Conservation (phyloP, 2,113 vertebrate genomes). For the Heterocephalus glaber region DNA sequence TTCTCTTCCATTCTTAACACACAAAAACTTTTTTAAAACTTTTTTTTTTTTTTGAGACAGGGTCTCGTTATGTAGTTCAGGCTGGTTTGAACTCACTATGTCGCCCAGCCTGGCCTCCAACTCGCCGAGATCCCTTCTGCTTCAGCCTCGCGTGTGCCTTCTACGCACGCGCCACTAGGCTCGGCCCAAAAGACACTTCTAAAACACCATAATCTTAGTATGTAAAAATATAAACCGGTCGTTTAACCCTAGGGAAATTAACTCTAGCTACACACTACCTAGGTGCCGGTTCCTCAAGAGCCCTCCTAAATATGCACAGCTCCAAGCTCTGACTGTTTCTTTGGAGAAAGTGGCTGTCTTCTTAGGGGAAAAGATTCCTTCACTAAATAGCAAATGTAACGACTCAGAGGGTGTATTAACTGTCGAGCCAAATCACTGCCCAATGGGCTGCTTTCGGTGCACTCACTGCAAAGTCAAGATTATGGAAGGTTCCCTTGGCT, state of each 20-base stretch:
- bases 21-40: background rate
- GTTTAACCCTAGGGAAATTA: background rate
- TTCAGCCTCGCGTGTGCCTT: background rate
- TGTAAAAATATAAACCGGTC: background rate
- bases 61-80: background rate
- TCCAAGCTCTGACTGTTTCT: background rate
- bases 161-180: background rate
- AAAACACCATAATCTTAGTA: background rate
- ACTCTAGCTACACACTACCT: background rate
- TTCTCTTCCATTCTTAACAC: background rate
- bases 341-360: background rate
- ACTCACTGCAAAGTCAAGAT: background rate
- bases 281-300: background rate
- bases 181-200: background rate
- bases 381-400: background rate
- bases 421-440: background rate
- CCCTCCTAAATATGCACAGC: background rate
- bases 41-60: background rate
- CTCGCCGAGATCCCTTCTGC: background rate
- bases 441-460: background rate
- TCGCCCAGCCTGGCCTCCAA: background rate
- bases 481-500: background rate
- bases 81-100: background rate
- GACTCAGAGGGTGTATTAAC: background rate
- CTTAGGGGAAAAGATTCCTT: background rate